Evolutionary conservation across 2,113 vertebrate species (phyloP).

Genomic region (Embiotoca jacksoni): DNA sequence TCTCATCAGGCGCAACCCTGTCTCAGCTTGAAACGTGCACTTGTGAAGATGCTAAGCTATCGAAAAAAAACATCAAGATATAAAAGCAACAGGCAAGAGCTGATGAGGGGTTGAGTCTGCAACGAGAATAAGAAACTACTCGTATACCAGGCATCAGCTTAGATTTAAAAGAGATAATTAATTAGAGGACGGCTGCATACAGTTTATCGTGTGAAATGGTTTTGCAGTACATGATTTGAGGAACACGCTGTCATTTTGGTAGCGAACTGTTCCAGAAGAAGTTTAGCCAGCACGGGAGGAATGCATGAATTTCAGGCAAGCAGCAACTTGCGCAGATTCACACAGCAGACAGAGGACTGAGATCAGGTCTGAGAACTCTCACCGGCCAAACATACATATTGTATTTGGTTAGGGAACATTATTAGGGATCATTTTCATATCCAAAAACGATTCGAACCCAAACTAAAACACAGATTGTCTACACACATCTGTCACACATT

Average conservation of each 20-base stretch:
- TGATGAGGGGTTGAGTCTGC: constrained; percentile 2
- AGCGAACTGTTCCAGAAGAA: constrained; percentile 14
- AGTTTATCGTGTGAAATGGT: constrained; percentile 32
- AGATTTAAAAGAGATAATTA: constrained; percentile 9
- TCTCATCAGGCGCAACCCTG: constrained; percentile 53
- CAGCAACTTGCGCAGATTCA: constrained; percentile 26
- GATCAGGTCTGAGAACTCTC: constrained; percentile 58
- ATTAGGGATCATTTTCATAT: neutral
- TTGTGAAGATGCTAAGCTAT: constrained; percentile 30
- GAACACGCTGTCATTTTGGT: constrained; percentile 17
- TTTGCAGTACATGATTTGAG: constrained; percentile 14
- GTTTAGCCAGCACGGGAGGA: constrained; percentile 26
- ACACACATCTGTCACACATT: neutral
- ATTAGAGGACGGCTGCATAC: neutral
- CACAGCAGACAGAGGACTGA: constrained; percentile 14
- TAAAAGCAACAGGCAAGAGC: constrained; percentile 3
- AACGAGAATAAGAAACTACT: constrained; percentile 9
- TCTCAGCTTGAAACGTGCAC: constrained; percentile 46
- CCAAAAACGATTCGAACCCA: constrained; percentile 26
- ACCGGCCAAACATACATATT: constrained; percentile 44
- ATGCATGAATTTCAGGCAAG: constrained; percentile 57
- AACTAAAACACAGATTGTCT: constrained; percentile 21
- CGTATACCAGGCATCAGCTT: neutral
- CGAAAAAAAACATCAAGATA: constrained; percentile 10
- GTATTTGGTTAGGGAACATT: constrained; percentile 19